These are phyloP conservation scores for Bedellia somnulentella DNA, from an alignment of 2,888 invertebrate genomes.

Conservation along the genomic window DNA sequence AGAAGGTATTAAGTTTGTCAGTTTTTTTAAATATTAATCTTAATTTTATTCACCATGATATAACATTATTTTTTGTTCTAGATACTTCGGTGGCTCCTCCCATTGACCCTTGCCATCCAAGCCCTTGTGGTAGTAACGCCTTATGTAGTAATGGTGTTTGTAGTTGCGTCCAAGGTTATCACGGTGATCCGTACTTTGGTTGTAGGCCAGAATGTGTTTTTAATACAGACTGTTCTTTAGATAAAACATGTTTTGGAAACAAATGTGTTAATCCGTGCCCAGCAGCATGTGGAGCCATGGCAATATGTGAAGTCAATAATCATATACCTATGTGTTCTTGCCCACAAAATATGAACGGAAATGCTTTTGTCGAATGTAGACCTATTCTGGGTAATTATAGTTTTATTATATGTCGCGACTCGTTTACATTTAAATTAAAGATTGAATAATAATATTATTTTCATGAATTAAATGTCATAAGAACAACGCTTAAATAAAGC, in stretches of 20 bases:
- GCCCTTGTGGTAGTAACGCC: conserved; percentile 67
- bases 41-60: background rate
- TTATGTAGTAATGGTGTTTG: conserved; percentile 60
- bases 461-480: too few species aligned
- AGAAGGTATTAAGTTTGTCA: conserved; percentile 24
- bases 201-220: conserved; percentile 73
- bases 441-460: too few species aligned
- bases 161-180: conserved; percentile 63
- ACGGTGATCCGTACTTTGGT: conserved; percentile 68
- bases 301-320: conserved; percentile 70
- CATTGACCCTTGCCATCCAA: conserved; percentile 62
- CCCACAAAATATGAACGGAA: conserved; percentile 66
- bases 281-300: conserved; percentile 70
- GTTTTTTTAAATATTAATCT: background rate
- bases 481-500: too few species aligned
- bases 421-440: too few species aligned
- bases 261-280: conserved; percentile 75
- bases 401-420: conserved; percentile 1
- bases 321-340: conserved; percentile 74
- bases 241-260: conserved; percentile 67
- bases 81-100: conserved; percentile 17
- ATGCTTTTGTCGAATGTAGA: conserved; percentile 67
- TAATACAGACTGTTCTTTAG: conserved; percentile 66
- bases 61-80: conserved; percentile 14
- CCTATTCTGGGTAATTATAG: conserved; percentile 40